These are phyloP conservation scores for Henicopernis longicauda DNA, from an alignment of 2,113 vertebrate species.

Conservation along the genomic window DNA sequence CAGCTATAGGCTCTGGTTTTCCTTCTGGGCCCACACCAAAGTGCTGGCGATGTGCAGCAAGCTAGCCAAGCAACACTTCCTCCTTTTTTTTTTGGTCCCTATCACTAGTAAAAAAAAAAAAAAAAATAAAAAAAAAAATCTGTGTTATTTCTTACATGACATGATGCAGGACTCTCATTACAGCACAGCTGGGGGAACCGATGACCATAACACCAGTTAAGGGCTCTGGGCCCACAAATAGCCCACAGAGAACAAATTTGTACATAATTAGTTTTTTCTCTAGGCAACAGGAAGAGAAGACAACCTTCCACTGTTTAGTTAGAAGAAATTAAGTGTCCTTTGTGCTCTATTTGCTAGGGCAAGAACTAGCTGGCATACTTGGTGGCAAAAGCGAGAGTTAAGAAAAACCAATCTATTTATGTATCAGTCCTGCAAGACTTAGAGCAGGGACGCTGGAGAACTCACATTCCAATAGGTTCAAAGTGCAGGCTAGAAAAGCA, in stretches of 20 bases:
- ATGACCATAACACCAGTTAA: background rate
- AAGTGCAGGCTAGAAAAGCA: background rate
- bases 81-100: background rate
- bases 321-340: background rate
- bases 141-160: background rate
- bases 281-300: background rate
- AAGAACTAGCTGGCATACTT: background rate
- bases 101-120: background rate
- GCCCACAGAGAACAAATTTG: background rate
- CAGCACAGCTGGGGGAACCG: accelerated
- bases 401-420: background rate
- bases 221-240: background rate
- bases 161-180: background rate
- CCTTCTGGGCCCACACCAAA: background rate
- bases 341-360: background rate
- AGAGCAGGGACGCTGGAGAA: background rate
- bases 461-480: background rate
- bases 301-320: background rate
- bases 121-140: background rate
- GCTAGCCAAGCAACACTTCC: background rate
- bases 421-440: background rate
- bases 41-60: background rate
- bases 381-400: background rate
- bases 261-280: slow-evolving; percentile 7
- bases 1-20: background rate